These are phyloP conservation scores for Gallinago paraguaiae DNA, from an alignment of 2,113 vertebrate species.

Conservation along the genomic window DNA sequence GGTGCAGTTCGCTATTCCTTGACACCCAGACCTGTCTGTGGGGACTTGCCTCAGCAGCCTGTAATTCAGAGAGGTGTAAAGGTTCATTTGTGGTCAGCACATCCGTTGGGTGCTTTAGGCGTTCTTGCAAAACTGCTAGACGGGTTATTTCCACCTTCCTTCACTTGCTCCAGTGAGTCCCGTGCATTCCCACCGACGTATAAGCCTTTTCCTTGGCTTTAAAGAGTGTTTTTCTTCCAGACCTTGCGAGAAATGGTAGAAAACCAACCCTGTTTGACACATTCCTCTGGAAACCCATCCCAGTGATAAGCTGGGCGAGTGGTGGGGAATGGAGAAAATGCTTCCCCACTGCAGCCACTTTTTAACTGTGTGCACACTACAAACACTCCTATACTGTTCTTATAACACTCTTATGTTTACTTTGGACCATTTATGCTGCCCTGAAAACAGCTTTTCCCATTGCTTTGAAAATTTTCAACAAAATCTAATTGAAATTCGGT, in stretches of 20 bases:
- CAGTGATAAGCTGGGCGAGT: not conserved
- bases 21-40: not conserved
- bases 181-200: accelerated
- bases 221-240: not conserved
- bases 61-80: not conserved
- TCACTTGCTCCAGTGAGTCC: not conserved
- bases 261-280: accelerated
- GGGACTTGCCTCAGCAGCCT: not conserved
- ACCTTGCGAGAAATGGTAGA: not conserved
- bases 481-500: not conserved
- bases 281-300: not conserved
- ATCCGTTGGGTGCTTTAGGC: not conserved
- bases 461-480: not conserved
- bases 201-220: not conserved
- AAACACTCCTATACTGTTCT: not conserved
- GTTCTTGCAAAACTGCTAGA: not conserved
- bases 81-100: accelerated
- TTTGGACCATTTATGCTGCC: not conserved
- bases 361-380: not conserved
- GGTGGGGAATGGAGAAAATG: not conserved
- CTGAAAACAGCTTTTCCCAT: not conserved
- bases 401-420: not conserved
- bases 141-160: not conserved
- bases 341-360: not conserved
- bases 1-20: accelerated